These are phyloP conservation scores for Paramisgurnus dabryanus DNA, from an alignment of 2,113 vertebrate genomes.

Conservation along the genomic window DNA sequence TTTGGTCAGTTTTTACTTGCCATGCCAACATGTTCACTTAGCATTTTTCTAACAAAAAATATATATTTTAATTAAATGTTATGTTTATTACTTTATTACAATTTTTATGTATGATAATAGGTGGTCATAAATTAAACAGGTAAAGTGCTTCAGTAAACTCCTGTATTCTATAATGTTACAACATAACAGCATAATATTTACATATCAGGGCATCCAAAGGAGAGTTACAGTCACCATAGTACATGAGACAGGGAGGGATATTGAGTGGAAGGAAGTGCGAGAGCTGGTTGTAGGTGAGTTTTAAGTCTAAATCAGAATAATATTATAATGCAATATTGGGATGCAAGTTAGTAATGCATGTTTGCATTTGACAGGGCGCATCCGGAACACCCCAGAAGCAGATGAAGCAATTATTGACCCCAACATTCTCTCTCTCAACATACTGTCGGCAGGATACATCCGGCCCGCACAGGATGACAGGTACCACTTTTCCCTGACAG, in stretches of 20 bases:
- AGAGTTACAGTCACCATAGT: constrained; percentile 91
- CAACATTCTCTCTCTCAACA: constrained; percentile 95
- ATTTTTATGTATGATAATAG: too few species aligned
- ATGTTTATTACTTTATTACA: too few species aligned
- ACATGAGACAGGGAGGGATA: constrained; percentile 88
- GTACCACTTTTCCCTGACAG: constrained; percentile 62
- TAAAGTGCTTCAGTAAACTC: too few species aligned
- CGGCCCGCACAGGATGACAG: constrained; percentile 89
- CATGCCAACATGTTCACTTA: too few species aligned
- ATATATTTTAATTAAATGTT: too few species aligned
- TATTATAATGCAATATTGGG: neutral
- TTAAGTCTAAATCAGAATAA: neutral
- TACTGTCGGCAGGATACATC: constrained; percentile 87
- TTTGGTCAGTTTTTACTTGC: too few species aligned
- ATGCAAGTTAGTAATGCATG: neutral
- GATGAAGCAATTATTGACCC: constrained; percentile 93
- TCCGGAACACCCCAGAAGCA: constrained; percentile 89
- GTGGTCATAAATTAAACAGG: too few species aligned
- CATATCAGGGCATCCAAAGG: constrained; percentile 90
- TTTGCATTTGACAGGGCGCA: constrained; percentile 78
- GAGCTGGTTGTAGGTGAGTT: constrained; percentile 95
- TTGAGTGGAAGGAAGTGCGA: constrained; percentile 91
- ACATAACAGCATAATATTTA: neutral
- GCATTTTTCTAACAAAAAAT: too few species aligned
- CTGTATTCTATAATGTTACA: neutral